These are phyloP conservation scores for Protophormia terraenovae DNA, from an alignment of 2,888 invertebrate genomes.

Conservation along the genomic window DNA sequence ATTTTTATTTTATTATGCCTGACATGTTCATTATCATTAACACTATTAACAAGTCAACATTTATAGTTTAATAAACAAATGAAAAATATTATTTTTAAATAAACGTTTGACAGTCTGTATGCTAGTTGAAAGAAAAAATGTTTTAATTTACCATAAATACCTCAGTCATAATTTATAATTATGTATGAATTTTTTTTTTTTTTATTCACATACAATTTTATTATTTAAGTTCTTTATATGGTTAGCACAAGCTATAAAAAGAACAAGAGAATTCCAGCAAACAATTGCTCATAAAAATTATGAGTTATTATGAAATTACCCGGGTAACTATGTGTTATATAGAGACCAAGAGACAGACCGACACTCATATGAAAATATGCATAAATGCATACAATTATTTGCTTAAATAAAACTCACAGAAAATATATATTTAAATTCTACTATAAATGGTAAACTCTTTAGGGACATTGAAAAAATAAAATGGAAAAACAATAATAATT, in stretches of 20 bases:
- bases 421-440: neutral
- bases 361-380: neutral
- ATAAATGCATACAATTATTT: constrained; percentile 15
- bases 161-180: constrained; percentile 41
- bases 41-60: constrained; percentile 44
- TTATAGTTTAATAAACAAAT: constrained; percentile 47
- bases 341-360: neutral
- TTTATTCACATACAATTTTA: neutral
- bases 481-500: neutral
- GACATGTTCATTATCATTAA: constrained; percentile 63
- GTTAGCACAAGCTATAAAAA: too few species aligned
- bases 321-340: neutral
- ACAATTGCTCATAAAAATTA: constrained; percentile 61
- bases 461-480: neutral
- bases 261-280: constrained; percentile 30
- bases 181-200: constrained; percentile 6
- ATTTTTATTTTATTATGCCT: constrained; percentile 46
- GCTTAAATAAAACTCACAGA: constrained; percentile 4
- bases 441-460: constrained; percentile 14
- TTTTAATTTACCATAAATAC: constrained; percentile 37
- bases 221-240: neutral
- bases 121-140: neutral
- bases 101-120: neutral
- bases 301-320: constrained; percentile 51
- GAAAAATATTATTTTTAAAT: neutral